Percentiles rank a stretch among this genome's conserved stretches.
Conservation (phyloP, 1,140 invertebrate genomes). For the Penaeus japonicus region DNA sequence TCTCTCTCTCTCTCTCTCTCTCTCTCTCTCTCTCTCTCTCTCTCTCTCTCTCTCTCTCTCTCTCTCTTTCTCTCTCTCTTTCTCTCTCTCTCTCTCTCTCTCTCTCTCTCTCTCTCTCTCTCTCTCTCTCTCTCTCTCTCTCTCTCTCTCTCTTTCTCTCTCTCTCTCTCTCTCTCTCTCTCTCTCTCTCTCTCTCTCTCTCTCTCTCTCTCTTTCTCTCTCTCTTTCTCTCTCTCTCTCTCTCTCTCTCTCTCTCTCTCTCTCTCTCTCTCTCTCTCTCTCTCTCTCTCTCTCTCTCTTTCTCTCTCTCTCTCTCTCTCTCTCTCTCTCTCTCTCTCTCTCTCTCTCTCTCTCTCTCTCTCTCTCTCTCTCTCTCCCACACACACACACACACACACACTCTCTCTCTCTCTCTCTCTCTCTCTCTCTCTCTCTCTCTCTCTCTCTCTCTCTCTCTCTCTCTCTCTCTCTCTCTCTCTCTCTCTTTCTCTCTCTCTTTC, state of each 20-base stretch:
- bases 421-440: neutral
- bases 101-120: neutral
- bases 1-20: neutral
- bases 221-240: neutral
- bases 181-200: constrained; percentile 21
- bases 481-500: no score
- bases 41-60: neutral
- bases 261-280: neutral
- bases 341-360: neutral
- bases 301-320: constrained; percentile 8
- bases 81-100: neutral
- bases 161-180: neutral
- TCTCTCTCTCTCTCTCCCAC: neutral
- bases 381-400: constrained; percentile 18
- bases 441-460: neutral
- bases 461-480: no score
- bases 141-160: neutral
- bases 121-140: constrained; percentile 25
- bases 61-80: neutral
- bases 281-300: constrained; percentile 10
- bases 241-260: neutral
- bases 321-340: neutral
- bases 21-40: neutral
- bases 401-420: neutral
- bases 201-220: constrained; percentile 4